Base-by-base conservation (phyloP, 2,797 vertebrate species). In the Crenuchus spilurus region DNA sequence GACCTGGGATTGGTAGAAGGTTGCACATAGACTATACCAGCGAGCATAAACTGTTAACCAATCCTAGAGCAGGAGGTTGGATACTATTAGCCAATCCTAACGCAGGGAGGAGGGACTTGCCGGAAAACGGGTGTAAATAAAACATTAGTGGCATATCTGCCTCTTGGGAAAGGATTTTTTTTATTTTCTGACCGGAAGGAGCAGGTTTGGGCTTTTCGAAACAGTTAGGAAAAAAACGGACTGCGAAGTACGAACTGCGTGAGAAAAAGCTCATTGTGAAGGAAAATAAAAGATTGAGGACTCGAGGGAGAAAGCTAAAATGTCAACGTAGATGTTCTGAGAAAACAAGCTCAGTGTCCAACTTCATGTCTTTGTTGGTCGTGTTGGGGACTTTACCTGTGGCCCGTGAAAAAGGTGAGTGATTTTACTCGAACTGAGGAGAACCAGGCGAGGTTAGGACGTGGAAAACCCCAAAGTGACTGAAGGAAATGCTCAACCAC, bases 151-250 rank as follows among this genome's bases (percentile, higher is more conserved):
- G 24, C 54, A 11, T 42, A 72, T 52, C 60, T 77, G 77, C 20
- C 30, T 62, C 62, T 41, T 44, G 51, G 48, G 33, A 35, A 57
- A 37, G 20, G 9, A 7, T 57, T n/a, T 39, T 55, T 31, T 31
- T 55, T 28, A 24, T 55, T 31, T 22, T 16, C 61, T 76, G 77
- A 79, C 80, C 74, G 80, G 80, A 82, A 82, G 70, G 44, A 70
- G 73, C 55, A 57, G 80, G 48, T 71, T 73, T 55, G 13, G 28
- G 9, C 48, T 51, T 51, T 51, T 76, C 41, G 62, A 55, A 65
- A 66, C 22, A 41, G 54, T 51, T 42, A 78, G 42, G 28, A 54
- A 51, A 70, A 64, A 52, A 55, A 44, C n/a, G 24, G 37, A 68
- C 63, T 33, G 46, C 20, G 41, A 70, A 18, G 51, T 8, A 57